Base-by-base conservation (phyloP, 2,888 invertebrate genomes). In the Caenorhabditis sinica region DNA sequence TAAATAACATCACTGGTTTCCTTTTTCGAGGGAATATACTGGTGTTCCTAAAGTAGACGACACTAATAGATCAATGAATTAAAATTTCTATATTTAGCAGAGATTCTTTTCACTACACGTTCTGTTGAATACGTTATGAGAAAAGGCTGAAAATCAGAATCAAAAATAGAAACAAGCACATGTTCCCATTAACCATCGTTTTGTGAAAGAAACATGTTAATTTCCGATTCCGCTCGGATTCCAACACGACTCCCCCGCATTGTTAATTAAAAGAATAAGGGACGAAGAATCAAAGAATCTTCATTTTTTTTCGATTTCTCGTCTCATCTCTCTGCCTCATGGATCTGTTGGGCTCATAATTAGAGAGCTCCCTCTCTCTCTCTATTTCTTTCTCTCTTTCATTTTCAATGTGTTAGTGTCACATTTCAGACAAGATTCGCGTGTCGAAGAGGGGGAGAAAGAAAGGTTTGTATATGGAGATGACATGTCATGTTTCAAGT, bases 401-500 rank as follows among this genome's bases (percentile, higher is more conserved):
- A 40, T 60, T 51, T 68, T 69, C 69, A 69, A 69, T 56, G 69
- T 69, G 69, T 69, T 69, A 69, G 69, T 69, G 69, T 69, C 69
- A 69, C 69, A 69, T 69, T 69, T 69, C 69, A 69, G 69, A 33
- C 69, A 69, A 45, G 56, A 69, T 69, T 69, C 69, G 69, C 69
- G 69, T 69, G 69, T 69, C 40, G 56, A 36, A 56, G 23, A 56
- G n/a, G 33, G 40, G 53, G 51, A 51, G 51, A 30, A 68, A 33
- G 23, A 56, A 69, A 33, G 20, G 56, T 56, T 13, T 63, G 53
- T 69, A 69, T 69, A 56, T 69, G 69, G 69, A 40, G 69, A 69
- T 69, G 73, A 74, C 74, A 74, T 63, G 74, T 61, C 74, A 74
- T 74, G 74, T 74, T 74, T 74, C 74, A 74, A 51, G 25, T 28